Evolutionary conservation across 2,888 invertebrate genomes (phyloP).

Genomic region (Halocaridina rubra): DNA sequence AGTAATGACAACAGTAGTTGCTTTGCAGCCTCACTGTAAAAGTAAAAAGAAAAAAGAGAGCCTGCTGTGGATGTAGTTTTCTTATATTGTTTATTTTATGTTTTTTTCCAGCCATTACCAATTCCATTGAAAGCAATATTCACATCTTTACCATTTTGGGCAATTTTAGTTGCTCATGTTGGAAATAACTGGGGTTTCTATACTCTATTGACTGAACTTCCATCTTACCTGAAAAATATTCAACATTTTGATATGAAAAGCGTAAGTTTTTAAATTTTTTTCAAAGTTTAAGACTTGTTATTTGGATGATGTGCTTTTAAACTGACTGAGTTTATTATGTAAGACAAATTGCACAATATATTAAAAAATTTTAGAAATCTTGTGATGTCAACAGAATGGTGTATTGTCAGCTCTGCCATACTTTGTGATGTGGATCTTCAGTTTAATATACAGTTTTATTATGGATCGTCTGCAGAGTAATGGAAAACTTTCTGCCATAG

Average conservation of each 20-base stretch:
- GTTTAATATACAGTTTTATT: background rate
- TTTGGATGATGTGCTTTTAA: too few species aligned
- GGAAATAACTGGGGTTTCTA: background rate
- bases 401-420: constrained; percentile 34
- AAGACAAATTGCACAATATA: too few species aligned
- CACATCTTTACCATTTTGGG: background rate
- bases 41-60: too few species aligned
- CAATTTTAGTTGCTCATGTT: background rate
- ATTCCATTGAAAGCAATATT: background rate
- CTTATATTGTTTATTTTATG: background rate
- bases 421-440: constrained; percentile 2
- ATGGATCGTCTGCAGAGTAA: background rate
- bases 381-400: constrained; percentile 47
- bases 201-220: background rate
- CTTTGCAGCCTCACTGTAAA: too few species aligned
- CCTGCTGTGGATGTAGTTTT: background rate
- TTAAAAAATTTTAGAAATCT: too few species aligned
- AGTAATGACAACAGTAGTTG: too few species aligned
- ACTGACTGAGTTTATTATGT: too few species aligned
- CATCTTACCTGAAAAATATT: background rate
- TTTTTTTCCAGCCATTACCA: background rate
- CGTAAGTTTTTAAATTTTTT: too few species aligned
- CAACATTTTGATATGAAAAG: background rate
- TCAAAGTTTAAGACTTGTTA: too few species aligned
- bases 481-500: background rate